These are phyloP conservation scores for Aricia agestis DNA, from an alignment of 1,140 invertebrate genomes.

Conservation along the genomic window DNA sequence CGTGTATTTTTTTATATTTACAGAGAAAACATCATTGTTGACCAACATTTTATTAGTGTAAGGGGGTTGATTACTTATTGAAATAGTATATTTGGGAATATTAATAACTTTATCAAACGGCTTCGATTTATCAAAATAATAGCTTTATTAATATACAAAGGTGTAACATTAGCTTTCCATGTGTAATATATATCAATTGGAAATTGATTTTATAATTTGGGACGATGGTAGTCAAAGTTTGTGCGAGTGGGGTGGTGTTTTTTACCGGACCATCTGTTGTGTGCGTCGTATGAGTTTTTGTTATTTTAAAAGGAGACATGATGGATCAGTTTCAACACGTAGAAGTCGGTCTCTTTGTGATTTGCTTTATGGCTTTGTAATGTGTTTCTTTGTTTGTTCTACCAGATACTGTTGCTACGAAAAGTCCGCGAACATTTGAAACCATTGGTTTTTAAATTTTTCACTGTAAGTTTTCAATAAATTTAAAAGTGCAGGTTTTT, in stretches of 20 bases:
- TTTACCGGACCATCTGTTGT: slow-evolving; percentile 74
- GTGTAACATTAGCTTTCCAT: slow-evolving; percentile 67
- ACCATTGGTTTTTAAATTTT: neutral
- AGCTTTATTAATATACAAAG: slow-evolving; percentile 56
- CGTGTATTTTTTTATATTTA: slow-evolving; percentile 9
- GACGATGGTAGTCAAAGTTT: slow-evolving; percentile 39
- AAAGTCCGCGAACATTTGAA: slow-evolving; percentile 24
- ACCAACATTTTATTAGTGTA: neutral
- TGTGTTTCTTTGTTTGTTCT: slow-evolving; percentile 74
- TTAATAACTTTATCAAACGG: slow-evolving; percentile 43
- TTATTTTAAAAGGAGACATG: slow-evolving; percentile 75
- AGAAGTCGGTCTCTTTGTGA: slow-evolving; percentile 71
- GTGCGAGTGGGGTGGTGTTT: slow-evolving; percentile 45
- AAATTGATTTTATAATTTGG: slow-evolving; percentile 59
- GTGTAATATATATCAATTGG: slow-evolving; percentile 47
- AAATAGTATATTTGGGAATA: slow-evolving; percentile 20
- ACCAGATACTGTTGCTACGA: slow-evolving; percentile 59
- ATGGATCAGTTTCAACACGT: slow-evolving; percentile 75
- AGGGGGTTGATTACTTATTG: neutral
- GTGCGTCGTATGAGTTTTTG: slow-evolving; percentile 67
- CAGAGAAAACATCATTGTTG: neutral
- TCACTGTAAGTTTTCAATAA: neutral
- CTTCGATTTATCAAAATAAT: slow-evolving; percentile 60
- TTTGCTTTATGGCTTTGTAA: slow-evolving; percentile 72
- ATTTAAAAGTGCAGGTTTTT: neutral